Base-by-base conservation (phyloP, 2,797 vertebrate genomes). In the Micromesistius poutassou region DNA sequence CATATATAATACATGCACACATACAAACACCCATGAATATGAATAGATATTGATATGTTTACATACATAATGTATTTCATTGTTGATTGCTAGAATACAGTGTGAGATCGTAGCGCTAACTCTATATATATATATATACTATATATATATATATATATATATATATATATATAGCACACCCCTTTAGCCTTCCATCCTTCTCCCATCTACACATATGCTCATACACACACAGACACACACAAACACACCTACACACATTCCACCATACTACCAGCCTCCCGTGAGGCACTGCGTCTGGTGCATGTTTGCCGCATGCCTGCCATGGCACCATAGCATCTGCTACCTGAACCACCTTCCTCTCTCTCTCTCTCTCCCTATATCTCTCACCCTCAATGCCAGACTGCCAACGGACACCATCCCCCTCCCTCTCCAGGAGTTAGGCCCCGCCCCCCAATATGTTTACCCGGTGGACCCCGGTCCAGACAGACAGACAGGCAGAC, bases 311-410 rank as follows among this genome's bases (percentile, higher is more conserved):
- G 46, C 46, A 55, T 14, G 16, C 86, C 77, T 76, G 85, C 74
- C 88, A 77, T 80, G 75, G 85, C 76, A 36, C 86, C 80, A 72
- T 33, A 87, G 89, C 91, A 92, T 88, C 91, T 91, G 90, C 83
- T 87, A 87, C 80, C 88, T 81, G 82, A 31, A 25, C 85, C 76
- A 2, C 84, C 79, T 82, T 85, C 87, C 83, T 82, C 79, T 80
- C 76, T 25, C 74, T 77, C 81, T 28, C 55, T 25, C 55, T 55
- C 42, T 40, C 38, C 12, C 38, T 40, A 13, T 50, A 36, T 84
- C 80, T 80, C 76, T 30, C 74, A 76, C 81, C n/a, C 83, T 90
- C 87, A 83, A 89, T 31, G 5, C 73, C 73, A 0, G 80, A 87
- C 86, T 85, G 79, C 87, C 81, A 89, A 85, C 81, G 79, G 85